These are phyloP conservation scores for Glossosoma conforme DNA, from an alignment of 1,140 invertebrate genomes.

Conservation along the genomic window DNA sequence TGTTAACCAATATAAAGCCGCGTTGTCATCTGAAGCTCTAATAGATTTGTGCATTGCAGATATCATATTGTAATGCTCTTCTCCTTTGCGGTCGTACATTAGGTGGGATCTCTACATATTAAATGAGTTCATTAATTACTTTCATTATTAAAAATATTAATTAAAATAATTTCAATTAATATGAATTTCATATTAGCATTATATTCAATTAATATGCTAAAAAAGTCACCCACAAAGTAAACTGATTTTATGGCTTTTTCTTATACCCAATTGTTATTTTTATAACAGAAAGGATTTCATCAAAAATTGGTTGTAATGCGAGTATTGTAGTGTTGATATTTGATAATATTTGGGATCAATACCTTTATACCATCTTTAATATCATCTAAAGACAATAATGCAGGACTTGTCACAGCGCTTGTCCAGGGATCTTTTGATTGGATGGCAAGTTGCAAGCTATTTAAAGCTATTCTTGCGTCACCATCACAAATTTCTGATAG, in stretches of 20 bases:
- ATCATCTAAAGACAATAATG: conserved; percentile 55
- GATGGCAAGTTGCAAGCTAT: conserved; percentile 68
- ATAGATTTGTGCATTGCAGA: conserved; percentile 83
- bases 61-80: conserved; percentile 79
- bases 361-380: conserved; percentile 62
- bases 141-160: neutral
- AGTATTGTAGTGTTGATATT: too few species aligned
- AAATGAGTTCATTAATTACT: neutral
- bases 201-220: neutral
- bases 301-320: too few species aligned
- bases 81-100: conserved; percentile 73
- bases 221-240: neutral
- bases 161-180: neutral
- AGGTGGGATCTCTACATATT: conserved; percentile 61
- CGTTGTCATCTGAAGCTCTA: conserved; percentile 76
- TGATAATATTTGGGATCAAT: too few species aligned
- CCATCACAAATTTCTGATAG: conserved; percentile 74
- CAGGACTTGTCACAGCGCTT: conserved; percentile 34
- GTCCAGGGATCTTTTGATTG: conserved; percentile 45
- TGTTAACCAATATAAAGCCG: conserved; percentile 77
- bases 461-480: conserved; percentile 73
- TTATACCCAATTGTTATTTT: too few species aligned
- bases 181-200: neutral
- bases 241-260: too few species aligned
- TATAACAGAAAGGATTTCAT: too few species aligned